These are phyloP conservation scores for Cryptomyrus ogoouensis DNA, from an alignment of 2,113 vertebrate genomes.

Conservation along the genomic window DNA sequence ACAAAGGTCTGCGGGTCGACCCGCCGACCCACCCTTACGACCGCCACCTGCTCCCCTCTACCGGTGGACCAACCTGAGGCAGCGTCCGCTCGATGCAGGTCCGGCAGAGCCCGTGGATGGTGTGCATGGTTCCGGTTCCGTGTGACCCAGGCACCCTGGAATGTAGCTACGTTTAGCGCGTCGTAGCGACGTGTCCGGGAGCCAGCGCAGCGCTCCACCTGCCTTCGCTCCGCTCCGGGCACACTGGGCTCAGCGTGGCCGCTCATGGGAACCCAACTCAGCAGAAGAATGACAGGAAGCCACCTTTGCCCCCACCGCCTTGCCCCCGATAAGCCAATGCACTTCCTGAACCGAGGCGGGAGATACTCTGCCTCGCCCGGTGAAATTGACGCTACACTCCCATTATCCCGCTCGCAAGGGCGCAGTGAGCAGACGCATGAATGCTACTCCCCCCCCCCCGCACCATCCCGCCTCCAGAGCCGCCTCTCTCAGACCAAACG, in stretches of 20 bases:
- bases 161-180: background rate
- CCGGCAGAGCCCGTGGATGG: slow-evolving; percentile 78
- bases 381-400: background rate
- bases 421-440: background rate
- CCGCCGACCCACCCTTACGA: background rate
- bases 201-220: slow-evolving; percentile 2
- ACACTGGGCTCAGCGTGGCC: slow-evolving; percentile 76
- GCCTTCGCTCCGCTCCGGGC: slow-evolving; percentile 50
- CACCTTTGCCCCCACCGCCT: slow-evolving; percentile 69
- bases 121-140: slow-evolving; percentile 67
- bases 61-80: slow-evolving; percentile 65
- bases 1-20: background rate
- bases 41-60: background rate
- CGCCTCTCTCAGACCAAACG: background rate
- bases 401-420: background rate
- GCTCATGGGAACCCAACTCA: slow-evolving; percentile 84
- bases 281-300: slow-evolving; percentile 96
- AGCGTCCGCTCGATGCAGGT: slow-evolving; percentile 79
- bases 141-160: background rate
- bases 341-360: slow-evolving; percentile 62
- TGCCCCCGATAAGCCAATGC: slow-evolving; percentile 66
- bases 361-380: background rate
- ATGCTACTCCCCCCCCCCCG: background rate
- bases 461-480: background rate
- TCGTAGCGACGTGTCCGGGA: slow-evolving; percentile 26